phyloP scores from a whole-genome alignment of 2,888 invertebrate species.

The Thyatira batis region DNA sequence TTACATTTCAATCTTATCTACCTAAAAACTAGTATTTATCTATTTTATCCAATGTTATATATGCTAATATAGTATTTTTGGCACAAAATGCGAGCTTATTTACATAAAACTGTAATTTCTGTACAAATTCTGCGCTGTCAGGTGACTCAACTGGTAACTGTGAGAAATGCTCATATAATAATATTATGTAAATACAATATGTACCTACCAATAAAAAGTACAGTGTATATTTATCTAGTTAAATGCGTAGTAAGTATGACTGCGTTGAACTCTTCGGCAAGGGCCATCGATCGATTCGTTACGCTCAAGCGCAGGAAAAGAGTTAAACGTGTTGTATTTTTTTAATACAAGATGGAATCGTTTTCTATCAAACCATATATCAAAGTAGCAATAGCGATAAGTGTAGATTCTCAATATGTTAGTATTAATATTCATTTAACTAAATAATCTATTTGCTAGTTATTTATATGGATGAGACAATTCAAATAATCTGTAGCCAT shows the following conservation, averaged over 20 bases:
- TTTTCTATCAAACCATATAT: constrained; percentile 8
- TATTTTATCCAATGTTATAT: neutral
- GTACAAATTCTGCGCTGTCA: neutral
- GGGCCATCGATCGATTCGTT: constrained; percentile 75
- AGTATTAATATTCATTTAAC: neutral
- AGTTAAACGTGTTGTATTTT: constrained; percentile 53
- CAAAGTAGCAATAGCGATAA: neutral
- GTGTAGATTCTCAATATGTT: neutral
- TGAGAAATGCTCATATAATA: neutral
- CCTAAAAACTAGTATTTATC: neutral
- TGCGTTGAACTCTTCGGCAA: constrained; percentile 71
- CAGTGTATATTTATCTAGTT: neutral
- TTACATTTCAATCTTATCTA: no score
- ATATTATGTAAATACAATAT: neutral
- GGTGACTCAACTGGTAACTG: neutral
- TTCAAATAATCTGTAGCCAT: no score
- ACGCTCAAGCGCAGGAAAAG: constrained; percentile 53
- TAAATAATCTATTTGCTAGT: no score
- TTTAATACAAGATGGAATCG: constrained; percentile 22
- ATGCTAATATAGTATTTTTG: neutral
- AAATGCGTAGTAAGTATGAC: constrained; percentile 11
- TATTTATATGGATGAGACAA: no score
- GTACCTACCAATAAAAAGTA: no score
- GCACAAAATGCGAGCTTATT: neutral
- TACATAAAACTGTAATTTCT: neutral